These are phyloP conservation scores for Muraenolepis orangiensis DNA, from an alignment of 2,797 vertebrate species.

Conservation along the genomic window DNA sequence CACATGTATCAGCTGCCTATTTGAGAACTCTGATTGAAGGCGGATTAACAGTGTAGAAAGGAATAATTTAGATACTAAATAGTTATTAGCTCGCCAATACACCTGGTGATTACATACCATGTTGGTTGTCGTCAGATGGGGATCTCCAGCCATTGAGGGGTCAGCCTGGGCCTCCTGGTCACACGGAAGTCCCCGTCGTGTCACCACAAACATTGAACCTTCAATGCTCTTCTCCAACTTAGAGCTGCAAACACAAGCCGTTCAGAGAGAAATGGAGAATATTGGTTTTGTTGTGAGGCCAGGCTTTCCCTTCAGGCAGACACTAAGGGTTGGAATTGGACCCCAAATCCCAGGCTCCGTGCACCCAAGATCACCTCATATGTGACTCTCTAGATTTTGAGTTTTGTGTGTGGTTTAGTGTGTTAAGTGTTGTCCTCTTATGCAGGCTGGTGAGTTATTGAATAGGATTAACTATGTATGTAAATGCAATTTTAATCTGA, in stretches of 20 bases:
- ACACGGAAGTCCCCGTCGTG: conserved; percentile 35
- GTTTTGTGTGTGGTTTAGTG: too few species aligned
- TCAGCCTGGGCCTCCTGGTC: conserved; percentile 13
- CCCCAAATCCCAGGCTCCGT: too few species aligned
- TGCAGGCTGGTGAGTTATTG: too few species aligned
- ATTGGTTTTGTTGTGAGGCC: conserved; percentile 37
- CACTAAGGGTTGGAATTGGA: too few species aligned
- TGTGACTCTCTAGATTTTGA: too few species aligned
- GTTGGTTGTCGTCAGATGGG: conserved; percentile 1
- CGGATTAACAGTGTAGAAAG: too few species aligned
- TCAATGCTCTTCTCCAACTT: conserved; percentile 32
- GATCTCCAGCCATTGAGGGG: conserved; percentile 13
- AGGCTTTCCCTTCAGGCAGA: conserved; percentile 29
- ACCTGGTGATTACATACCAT: conserved; percentile 8
- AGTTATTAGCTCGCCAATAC: not conserved
- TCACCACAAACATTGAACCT: conserved; percentile 23
- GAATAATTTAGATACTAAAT: too few species aligned
- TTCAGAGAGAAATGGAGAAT: conserved; percentile 42
- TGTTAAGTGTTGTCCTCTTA: too few species aligned
- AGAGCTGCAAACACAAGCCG: conserved; percentile 29
- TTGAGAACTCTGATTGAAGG: too few species aligned
- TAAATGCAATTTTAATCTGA: not conserved
- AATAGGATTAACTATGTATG: not conserved
- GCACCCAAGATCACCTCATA: too few species aligned
- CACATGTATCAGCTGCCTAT: too few species aligned